phyloP scores from a whole-genome alignment of 1,140 invertebrate species.

The Agraylea sexmaculata region DNA sequence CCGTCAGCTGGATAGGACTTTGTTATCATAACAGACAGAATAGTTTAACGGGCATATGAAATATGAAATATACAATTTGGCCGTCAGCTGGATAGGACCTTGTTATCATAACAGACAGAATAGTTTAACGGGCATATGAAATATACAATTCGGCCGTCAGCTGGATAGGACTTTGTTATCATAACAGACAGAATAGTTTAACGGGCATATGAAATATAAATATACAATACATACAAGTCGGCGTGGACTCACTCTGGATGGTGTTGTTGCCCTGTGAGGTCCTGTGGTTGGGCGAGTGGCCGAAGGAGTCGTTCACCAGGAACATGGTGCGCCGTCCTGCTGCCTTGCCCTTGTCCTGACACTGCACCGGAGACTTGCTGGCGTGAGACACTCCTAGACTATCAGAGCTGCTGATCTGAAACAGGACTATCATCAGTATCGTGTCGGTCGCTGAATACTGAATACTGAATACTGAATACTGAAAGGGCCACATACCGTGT shows the following conservation, averaged over 20 bases:
- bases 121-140: too few relatives aligned
- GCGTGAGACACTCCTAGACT: constrained; percentile 37
- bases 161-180: too few relatives aligned
- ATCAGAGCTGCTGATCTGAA: constrained; percentile 28
- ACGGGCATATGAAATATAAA: too few relatives aligned
- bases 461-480: constrained; percentile 4
- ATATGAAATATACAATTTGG: too few relatives aligned
- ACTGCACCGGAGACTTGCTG: constrained; percentile 33
- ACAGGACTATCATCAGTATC: not conserved
- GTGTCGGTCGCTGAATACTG: not conserved
- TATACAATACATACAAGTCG: too few relatives aligned
- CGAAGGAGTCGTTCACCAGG: constrained; percentile 35
- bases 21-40: too few relatives aligned
- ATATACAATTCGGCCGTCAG: too few relatives aligned
- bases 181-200: too few relatives aligned
- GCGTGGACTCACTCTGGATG: constrained; percentile 31
- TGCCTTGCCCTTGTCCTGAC: constrained; percentile 35
- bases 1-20: too few relatives aligned
- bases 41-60: too few relatives aligned
- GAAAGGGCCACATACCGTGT: constrained; percentile 28
- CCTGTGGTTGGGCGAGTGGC: constrained; percentile 29
- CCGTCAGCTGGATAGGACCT: too few relatives aligned
- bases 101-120: too few relatives aligned
- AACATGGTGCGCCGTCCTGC: constrained; percentile 33
- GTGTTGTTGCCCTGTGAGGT: constrained; percentile 38